Evolutionary conservation across 2,797 vertebrate species (phyloP), one percentile per base, ranked within the genome.

Genomic region (Mormyrops attenuatus): DNA sequence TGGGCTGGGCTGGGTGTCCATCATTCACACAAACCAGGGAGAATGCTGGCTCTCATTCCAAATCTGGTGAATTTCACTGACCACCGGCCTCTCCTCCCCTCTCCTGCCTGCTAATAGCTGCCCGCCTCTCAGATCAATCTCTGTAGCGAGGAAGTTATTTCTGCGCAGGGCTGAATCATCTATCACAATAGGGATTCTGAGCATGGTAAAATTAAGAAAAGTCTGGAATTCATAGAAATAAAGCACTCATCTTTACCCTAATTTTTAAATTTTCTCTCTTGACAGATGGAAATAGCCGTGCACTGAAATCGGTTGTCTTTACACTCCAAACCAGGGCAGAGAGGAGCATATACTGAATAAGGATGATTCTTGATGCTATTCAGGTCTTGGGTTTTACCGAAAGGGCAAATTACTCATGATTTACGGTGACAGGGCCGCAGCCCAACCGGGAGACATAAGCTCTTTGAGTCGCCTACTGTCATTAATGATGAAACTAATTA

Each of bases 121-220:
- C 92, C 93, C 93, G 93, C 89, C 91, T 85, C 91, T 90, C 90
- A 47, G 91, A 77, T 91, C 90, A 89, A 92, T 93, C 91, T 92
- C 90, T 90, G 80, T 30, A 44, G 63, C 90, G 90, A 93, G 92
- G 90, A 90, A 93, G 92, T 92, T 94, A 93, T 93, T 93, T 89
- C 44, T 55, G 90, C 91, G 89, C 89, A 88, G 87, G 86, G 91
- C 90, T 92, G 90, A 94, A 94, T 94, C 92, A 94, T 94, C 94
- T 93, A 93, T 93, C 80, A 85, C 89, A 92, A 92, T 91, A 89
- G 92, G 73, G 89, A 90, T 90, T 88, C 88, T 15, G 49, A 20
- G 47, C 82, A 49, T 90, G 89, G 89, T 90, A 49, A 85, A 88
- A 88, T 88, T 88, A 88, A 84, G 88, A 92, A 88, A 89, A 89